A percentile compares a stretch with the other conserved stretches of the same genome.
Conservation (phyloP, 1,140 invertebrate genomes). For the Dolichoris vasculosae region DNA sequence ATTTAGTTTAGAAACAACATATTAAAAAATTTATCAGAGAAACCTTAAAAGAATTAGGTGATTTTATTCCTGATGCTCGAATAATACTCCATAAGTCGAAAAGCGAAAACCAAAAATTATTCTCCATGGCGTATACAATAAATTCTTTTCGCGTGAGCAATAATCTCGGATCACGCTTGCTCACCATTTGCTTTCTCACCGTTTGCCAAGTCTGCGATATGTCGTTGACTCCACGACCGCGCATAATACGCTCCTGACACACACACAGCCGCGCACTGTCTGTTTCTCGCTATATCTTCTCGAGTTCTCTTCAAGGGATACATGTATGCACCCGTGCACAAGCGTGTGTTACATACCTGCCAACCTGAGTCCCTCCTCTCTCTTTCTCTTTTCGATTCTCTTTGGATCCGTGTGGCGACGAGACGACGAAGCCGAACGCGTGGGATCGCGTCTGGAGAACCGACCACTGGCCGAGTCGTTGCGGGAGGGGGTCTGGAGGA, state of each 20-base stretch:
- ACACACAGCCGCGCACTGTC: neutral
- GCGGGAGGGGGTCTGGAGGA: neutral
- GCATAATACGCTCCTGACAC: conserved; percentile 32
- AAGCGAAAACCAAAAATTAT: neutral
- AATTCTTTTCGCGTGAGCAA: conserved; percentile 36
- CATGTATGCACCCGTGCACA: neutral
- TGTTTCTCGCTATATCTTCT: too few relatives aligned
- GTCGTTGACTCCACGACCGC: conserved; percentile 44
- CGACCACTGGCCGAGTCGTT: conserved; percentile 5
- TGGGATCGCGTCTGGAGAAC: conserved; percentile 36
- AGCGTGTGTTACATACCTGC: conserved; percentile 36
- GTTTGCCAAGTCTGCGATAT: neutral
- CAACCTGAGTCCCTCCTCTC: neutral
- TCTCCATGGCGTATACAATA: neutral
- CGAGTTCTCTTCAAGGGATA: neutral
- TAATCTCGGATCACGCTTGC: conserved; percentile 4
- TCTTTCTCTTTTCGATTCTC: neutral
- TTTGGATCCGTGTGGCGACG: neutral
- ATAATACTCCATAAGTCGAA: neutral
- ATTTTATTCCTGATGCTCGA: neutral
- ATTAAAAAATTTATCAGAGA: neutral
- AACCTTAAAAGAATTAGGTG: too few relatives aligned
- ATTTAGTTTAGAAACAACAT: neutral
- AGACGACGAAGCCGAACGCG: conserved; percentile 27
- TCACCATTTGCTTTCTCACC: conserved; percentile 3